Evolutionary conservation across 2,113 vertebrate species (phyloP), one percentile per base, ranked within the genome.

Genomic region (Eidolon helvum): DNA sequence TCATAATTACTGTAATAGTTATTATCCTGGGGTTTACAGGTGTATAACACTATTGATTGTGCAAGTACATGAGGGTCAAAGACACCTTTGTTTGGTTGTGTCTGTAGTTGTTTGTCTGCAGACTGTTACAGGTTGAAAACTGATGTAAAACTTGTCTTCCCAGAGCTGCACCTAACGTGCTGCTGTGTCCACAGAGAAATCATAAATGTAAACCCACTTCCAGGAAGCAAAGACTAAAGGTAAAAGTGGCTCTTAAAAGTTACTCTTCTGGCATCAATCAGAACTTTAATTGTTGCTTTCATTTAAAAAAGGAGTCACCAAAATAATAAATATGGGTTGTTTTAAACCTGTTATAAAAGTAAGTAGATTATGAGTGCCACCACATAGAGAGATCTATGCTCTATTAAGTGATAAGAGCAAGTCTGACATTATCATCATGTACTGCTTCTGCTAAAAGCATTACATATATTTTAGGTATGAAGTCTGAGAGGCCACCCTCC

Each of bases 11-110:
- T 2, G 7, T 30, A 55, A 91, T 94, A 79, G 71, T 95, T 55
- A 96, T 50, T 55, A 45, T 59, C 69, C 59, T 18, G 75, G 33
- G 45, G 68, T 92, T 96, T 91, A 91, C 86, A 92, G 94, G 80
- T 78, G 63, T 84, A 35, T n/a, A 48, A 88, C 33, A 48, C 57
- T 40, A 38, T 71, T 16, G 55, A 78, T 74, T 95, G 86, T 75
- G 78, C 61, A 93, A 88, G 82, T 33, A 48, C 84, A 38, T 2
- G 66, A 87, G 30, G 53, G 75, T 65, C 85, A n/a, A 38, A 88
- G 80, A 85, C 24, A 75, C 4, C 33, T 48, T 55, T 7, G 0
- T 57, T 77, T 21, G 66, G 30, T 45, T 59, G 68, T 14, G 5
- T 69, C 28, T 45, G 82, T 61, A 16, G 50, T 33, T 86, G 12